Base-by-base conservation (phyloP, 2,888 invertebrate genomes). In the Aporophyla nigra region DNA sequence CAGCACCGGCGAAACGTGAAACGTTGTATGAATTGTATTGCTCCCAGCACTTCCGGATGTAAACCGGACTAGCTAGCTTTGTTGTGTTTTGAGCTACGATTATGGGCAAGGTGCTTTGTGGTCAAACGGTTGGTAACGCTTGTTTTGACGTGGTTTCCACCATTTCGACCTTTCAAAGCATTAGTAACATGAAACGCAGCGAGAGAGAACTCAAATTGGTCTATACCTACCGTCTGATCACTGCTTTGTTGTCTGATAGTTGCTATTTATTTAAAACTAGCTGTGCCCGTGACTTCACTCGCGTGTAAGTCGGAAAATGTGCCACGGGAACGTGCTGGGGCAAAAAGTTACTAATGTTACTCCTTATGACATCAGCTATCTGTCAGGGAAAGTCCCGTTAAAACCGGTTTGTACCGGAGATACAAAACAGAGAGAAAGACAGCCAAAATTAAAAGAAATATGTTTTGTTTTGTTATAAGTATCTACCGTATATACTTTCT, bases 1-100 rank as follows among this genome's bases (percentile, higher is more conserved):
- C 63, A 43, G 65, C 14, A 66, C 85, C 74, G 70, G 62, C n/a
- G 62, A 67, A 72, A 58, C 70, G 70, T 49, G 61, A 53, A 71
- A 49, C n/a, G 49, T 46, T 74, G n/a, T 56, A 27, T 71, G 53
- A 63, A 62, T 73, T 66, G 58, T 73, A 58, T 70, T 14, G 62
- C 43, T 67, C n/a, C 33, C 61, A 53, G 61, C 61, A 53, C 59
- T 80, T 68, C 82, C 85, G 80, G 61, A 65, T 73, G 6, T 72
- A 43, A 53, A 14, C 54, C 74, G 81, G 74, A 65, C 43, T 7
- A 19, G 59, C 9, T 61, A 43, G 67, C 78, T 78, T 62, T 83
- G 62, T 58, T 49, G 19, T 63, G 46, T 49, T 68, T 62, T 76
- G 53, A 71, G 40, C 27, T 53, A 46, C 24, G 54, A 51, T 53